Conservation (phyloP, 2,113 vertebrate genomes). For the Aix galericulata region DNA sequence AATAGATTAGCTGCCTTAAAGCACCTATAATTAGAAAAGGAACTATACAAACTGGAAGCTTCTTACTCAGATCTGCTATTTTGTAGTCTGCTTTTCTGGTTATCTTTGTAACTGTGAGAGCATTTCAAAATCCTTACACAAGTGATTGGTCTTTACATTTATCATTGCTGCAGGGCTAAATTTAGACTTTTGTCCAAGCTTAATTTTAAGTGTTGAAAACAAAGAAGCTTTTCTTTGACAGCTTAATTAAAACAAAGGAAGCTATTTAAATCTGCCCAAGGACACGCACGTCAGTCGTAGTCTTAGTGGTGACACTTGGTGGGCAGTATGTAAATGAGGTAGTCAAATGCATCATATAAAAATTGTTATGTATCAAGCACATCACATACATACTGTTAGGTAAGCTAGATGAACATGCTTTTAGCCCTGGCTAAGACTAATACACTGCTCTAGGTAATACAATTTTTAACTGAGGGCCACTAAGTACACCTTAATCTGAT, state of each 20-base stretch:
- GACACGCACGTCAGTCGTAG: not conserved
- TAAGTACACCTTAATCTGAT: not conserved
- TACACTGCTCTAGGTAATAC: not conserved
- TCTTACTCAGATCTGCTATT: not conserved
- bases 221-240: constrained; percentile 24
- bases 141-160: constrained; percentile 2
- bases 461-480: not conserved
- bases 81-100: not conserved
- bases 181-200: constrained; percentile 22
- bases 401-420: not conserved
- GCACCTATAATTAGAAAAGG: not conserved
- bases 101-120: not conserved
- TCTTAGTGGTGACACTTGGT: not conserved
- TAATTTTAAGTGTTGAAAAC: constrained; percentile 56
- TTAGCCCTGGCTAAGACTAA: not conserved
- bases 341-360: not conserved
- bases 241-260: constrained; percentile 61
- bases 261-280: constrained; percentile 46
- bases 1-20: not conserved
- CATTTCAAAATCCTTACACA: constrained; percentile 17
- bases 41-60: not conserved
- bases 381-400: not conserved
- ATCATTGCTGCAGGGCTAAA: not conserved
- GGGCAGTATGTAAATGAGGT: not conserved
- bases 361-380: not conserved